These are phyloP conservation scores for Drosophila diplacantha DNA, from an alignment of 2,888 invertebrate genomes.

Conservation along the genomic window DNA sequence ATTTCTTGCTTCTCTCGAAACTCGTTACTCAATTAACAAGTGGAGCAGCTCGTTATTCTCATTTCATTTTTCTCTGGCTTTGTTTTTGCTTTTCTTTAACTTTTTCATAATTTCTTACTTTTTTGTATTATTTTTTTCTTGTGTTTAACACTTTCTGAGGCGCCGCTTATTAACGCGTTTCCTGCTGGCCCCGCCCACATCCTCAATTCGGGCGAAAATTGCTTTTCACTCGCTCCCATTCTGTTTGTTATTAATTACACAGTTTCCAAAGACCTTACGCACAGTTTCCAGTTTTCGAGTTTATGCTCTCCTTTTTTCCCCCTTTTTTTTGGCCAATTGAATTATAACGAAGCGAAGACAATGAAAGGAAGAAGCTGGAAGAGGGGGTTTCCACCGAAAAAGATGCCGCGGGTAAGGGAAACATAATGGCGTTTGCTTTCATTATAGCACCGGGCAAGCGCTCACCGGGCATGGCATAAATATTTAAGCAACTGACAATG, in stretches of 20 bases:
- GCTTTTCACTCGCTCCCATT: conserved; percentile 50
- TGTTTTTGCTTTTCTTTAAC: conserved; percentile 9
- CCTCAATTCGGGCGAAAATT: conserved; percentile 62
- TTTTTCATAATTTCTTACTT: conserved; percentile 12
- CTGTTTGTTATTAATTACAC: conserved; percentile 69
- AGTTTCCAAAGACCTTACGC: conserved; percentile 41
- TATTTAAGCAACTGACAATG: conserved; percentile 66
- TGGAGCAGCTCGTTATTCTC: conserved; percentile 24
- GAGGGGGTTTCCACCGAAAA: conserved; percentile 11
- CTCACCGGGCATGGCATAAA: conserved; percentile 56
- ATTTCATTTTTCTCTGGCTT: conserved; percentile 17
- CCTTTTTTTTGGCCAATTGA: conserved; percentile 60
- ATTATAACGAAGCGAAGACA: conserved; percentile 61
- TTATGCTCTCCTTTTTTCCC: conserved; percentile 8
- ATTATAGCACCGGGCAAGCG: conserved; percentile 55
- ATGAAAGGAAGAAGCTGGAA: conserved; percentile 21
- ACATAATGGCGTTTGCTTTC: conserved; percentile 65
- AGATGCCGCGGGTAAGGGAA: conserved; percentile 13
- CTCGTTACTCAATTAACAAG: conserved; percentile 40
- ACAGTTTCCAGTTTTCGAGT: conserved; percentile 30
- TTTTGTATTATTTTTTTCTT: conserved; percentile 19
- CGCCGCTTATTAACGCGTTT: conserved; percentile 68
- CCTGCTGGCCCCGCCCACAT: conserved; percentile 64
- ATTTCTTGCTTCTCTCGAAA: conserved; percentile 6
- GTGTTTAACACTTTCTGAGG: conserved; percentile 58